Conservation (phyloP, 2,113 vertebrate genomes). For the Xiphias gladius region DNA sequence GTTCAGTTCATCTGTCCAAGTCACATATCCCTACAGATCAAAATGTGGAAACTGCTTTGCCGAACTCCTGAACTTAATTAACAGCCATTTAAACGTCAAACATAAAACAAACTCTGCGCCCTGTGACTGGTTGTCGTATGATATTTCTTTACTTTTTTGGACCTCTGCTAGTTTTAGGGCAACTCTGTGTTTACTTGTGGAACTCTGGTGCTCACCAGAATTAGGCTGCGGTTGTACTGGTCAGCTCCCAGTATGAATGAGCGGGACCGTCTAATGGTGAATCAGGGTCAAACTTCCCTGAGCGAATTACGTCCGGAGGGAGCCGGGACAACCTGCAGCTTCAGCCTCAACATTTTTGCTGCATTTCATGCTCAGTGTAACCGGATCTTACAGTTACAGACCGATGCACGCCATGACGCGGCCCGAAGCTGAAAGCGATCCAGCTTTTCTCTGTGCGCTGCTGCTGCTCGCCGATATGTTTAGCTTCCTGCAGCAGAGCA, state of each 20-base stretch:
- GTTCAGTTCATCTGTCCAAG: not conserved
- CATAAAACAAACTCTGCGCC: too few species aligned
- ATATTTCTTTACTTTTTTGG: not conserved
- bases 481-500: slow-evolving; percentile 49
- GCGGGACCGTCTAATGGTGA: not conserved
- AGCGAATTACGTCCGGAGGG: not conserved
- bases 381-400: slow-evolving; percentile 7
- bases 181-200: not conserved
- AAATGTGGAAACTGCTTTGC: too few species aligned
- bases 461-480: slow-evolving; percentile 55
- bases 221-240: too few species aligned
- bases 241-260: not conserved
- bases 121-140: not conserved
- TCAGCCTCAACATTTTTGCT: slow-evolving; percentile 4
- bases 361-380: slow-evolving; percentile 19
- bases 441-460: not conserved
- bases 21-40: not conserved
- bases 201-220: too few species aligned
- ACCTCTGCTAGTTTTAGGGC: not conserved
- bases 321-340: slow-evolving; percentile 26
- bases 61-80: too few species aligned
- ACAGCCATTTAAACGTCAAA: too few species aligned
- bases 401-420: slow-evolving; percentile 26
- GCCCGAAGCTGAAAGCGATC: slow-evolving; percentile 38
- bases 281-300: not conserved